phyloP scores from a whole-genome alignment of 2,888 invertebrate species.

The Epinotia brunnichana region DNA sequence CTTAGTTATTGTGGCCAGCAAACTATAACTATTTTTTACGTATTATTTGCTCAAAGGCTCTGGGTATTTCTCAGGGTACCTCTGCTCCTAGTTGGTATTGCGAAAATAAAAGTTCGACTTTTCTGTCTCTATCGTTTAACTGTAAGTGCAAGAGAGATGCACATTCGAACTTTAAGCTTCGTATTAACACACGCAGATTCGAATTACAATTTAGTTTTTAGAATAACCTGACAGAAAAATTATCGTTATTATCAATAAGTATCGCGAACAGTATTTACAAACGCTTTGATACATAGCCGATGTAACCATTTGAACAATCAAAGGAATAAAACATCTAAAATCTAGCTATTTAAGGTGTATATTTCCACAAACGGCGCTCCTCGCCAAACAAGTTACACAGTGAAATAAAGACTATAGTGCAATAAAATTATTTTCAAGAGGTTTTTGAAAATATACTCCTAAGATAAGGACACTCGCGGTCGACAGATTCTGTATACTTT shows the following conservation, averaged over 20 bases:
- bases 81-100: too few relatives aligned
- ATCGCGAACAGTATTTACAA: conserved; percentile 27
- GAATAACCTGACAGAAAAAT: conserved; percentile 8
- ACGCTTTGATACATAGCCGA: conserved; percentile 21
- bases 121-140: too few relatives aligned
- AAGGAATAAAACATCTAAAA: conserved; percentile 29
- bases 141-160: too few relatives aligned
- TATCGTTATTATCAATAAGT: conserved; percentile 4
- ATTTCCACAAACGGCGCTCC: conserved; percentile 1
- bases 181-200: neutral
- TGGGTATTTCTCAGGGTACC: too few relatives aligned
- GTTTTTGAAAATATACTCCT: conserved; percentile 1
- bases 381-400: neutral
- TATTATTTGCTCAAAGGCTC: too few relatives aligned
- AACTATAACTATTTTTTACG: too few relatives aligned
- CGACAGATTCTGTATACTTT: conserved; percentile 23
- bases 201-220: conserved; percentile 18
- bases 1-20: too few relatives aligned
- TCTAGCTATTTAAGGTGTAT: conserved; percentile 5
- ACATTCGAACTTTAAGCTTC: too few relatives aligned
- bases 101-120: too few relatives aligned
- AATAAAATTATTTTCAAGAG: neutral
- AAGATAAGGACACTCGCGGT: conserved; percentile 30
- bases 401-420: neutral
- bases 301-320: conserved; percentile 20